Evolutionary conservation across 1,140 invertebrate species (phyloP), one percentile per base, ranked within the genome.

Genomic region (Megalonaias nervosa): DNA sequence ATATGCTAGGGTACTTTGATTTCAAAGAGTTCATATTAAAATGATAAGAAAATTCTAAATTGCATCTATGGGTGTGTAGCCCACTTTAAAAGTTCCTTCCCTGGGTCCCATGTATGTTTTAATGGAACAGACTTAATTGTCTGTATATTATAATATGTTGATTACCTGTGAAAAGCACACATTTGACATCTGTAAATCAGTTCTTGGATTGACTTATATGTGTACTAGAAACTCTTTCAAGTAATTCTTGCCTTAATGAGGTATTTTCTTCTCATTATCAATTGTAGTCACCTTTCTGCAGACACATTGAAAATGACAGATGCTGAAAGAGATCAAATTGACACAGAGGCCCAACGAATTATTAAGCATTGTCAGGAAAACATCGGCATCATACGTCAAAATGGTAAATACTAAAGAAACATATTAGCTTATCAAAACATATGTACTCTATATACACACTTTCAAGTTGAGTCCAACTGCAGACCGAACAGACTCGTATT

Each of bases 281-380:
- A 58, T 82, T 81, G 23, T 59, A 89, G 88, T 72, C 82, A 87
- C 59, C 74, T 89, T 23, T 67, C 77, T 58, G 78, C 65, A 92
- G 93, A 93, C 58, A 92, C 93, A 66, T 92, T 92, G 26, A 92
- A 91, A 13, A 96, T 98, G 94, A 94, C 93, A 0, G 96, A 98
- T 82, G 88, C 91, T 2, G 95, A 98, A 83, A 92, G 96, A 57
- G 96, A 96, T 86, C 93, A 96, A 86, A 95, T 98, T 82, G 97
- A 99, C 87, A 90, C 91, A 5, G 94, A 94, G 59, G 95, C 96
- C 1, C 95, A 97, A 88, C 93, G 94, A 71, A 96, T 97, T 75
- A 95, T 98, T 61, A 94, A 94, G 80, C 94, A 92, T 6, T 97
- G 96, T 90, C 94, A 94, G 9, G 93, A 95, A 81, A 90, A 95